A percentile compares a stretch with the other conserved stretches of the same genome.
These are phyloP conservation scores for Hydropsyche tenuis DNA, from an alignment of 1,140 invertebrate species.

Conservation along the genomic window DNA sequence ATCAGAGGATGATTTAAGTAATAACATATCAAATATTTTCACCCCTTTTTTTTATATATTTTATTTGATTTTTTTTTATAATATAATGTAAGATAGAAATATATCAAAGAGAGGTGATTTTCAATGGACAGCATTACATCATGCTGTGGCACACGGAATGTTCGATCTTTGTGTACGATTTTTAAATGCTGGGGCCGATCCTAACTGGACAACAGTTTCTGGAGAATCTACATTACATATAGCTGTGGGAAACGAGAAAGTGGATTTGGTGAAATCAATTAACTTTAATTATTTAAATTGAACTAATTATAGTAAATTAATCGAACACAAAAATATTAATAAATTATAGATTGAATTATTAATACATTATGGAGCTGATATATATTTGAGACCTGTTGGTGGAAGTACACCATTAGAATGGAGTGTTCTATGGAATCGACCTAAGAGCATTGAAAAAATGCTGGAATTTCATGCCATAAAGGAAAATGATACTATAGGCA, in stretches of 20 bases:
- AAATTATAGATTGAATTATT: not conserved
- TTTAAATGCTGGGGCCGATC: not conserved
- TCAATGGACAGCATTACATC: constrained; percentile 11
- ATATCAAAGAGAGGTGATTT: not conserved
- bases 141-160: not conserved
- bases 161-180: not conserved
- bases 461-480: constrained; percentile 1
- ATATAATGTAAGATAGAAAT: not conserved
- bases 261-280: no score
- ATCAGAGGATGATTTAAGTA: constrained; percentile 1
- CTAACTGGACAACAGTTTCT: not conserved
- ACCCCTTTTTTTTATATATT: not conserved
- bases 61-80: not conserved
- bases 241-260: not conserved
- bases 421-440: not conserved
- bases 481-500: not conserved
- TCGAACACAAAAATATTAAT: not conserved
- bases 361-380: not conserved
- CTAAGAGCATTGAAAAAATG: not conserved
- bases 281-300: not conserved
- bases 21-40: not conserved
- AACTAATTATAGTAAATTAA: not conserved
- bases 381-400: not conserved
- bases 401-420: not conserved
- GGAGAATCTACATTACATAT: not conserved